Evolutionary conservation across 1,140 invertebrate genomes (phyloP).

Genomic region (Eurosta solidaginis): DNA sequence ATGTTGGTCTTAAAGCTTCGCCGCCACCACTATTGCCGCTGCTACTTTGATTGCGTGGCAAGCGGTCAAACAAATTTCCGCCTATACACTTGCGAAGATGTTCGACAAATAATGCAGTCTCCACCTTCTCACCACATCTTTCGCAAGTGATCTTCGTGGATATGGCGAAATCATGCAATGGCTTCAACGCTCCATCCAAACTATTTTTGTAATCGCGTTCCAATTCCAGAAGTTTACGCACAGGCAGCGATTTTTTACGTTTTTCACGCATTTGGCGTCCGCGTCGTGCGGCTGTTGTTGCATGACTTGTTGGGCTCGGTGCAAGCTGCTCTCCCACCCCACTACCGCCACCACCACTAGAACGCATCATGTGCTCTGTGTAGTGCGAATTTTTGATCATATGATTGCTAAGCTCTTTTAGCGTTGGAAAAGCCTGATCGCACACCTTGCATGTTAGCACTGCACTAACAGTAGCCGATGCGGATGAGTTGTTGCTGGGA

Average conservation of each 20-base stretch:
- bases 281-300: constrained; percentile 78
- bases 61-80: constrained; percentile 65
- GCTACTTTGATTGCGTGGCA: constrained; percentile 26
- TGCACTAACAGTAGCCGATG: constrained; percentile 76
- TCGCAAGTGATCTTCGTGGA: constrained; percentile 90
- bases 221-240: constrained; percentile 86
- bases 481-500: constrained; percentile 60
- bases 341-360: constrained; percentile 15
- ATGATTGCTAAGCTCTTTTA: constrained; percentile 95
- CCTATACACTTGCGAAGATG: constrained; percentile 87
- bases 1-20: neutral
- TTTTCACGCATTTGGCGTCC: constrained; percentile 85
- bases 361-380: constrained; percentile 90
- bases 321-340: too few species aligned
- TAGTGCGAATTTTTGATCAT: constrained; percentile 99
- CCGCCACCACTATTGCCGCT: too few species aligned
- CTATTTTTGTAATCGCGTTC: constrained; percentile 78
- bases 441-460: constrained; percentile 97
- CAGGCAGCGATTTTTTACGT: constrained; percentile 90
- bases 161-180: constrained; percentile 65
- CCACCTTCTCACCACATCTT: constrained; percentile 94
- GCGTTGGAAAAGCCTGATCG: constrained; percentile 91
- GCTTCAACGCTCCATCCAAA: constrained; percentile 71
- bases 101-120: constrained; percentile 89
- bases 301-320: constrained; percentile 61